Percentiles rank a stretch among this genome's conserved stretches.
These are phyloP conservation scores for Drosophila sturtevanti DNA, from an alignment of 1,140 invertebrate genomes.

Conservation along the genomic window DNA sequence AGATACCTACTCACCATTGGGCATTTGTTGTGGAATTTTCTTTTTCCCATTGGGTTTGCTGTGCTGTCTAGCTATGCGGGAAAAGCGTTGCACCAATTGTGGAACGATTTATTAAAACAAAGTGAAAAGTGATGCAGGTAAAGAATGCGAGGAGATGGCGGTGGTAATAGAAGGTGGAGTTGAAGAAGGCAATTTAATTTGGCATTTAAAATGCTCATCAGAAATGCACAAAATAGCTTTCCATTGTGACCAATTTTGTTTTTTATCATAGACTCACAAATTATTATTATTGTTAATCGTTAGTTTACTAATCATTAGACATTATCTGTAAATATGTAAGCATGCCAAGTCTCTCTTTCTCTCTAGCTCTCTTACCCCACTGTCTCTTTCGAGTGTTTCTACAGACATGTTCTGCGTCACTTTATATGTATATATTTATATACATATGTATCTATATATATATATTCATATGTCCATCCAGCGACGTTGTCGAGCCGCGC, in stretches of 20 bases:
- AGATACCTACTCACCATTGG: constrained; percentile 90
- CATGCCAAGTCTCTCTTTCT: constrained; percentile 4
- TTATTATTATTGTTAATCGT: constrained; percentile 46
- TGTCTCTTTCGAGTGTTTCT: constrained; percentile 18
- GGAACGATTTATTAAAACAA: constrained; percentile 86
- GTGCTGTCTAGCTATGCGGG: constrained; percentile 89
- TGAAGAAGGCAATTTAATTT: neutral
- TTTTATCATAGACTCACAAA: constrained; percentile 22
- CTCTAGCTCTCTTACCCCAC: constrained; percentile 5
- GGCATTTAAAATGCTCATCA: constrained; percentile 5
- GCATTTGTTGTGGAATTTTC: constrained; percentile 90
- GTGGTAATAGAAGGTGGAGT: neutral
- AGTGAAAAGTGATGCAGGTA: neutral
- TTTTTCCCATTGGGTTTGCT: constrained; percentile 92
- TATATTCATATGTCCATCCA: constrained; percentile 4
- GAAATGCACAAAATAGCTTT: neutral
- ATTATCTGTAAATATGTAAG: constrained; percentile 49
- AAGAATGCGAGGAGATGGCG: neutral
- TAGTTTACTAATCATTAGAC: constrained; percentile 54
- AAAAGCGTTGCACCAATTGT: constrained; percentile 90
- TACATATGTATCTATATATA: constrained; percentile 8
- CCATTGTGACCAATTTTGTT: constrained; percentile 4
- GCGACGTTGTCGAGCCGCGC: constrained; percentile 42
- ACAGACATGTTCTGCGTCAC: neutral
- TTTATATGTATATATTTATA: constrained; percentile 10